Evolutionary conservation across 2,888 invertebrate species (phyloP).

Genomic region (Catocala nupta): DNA sequence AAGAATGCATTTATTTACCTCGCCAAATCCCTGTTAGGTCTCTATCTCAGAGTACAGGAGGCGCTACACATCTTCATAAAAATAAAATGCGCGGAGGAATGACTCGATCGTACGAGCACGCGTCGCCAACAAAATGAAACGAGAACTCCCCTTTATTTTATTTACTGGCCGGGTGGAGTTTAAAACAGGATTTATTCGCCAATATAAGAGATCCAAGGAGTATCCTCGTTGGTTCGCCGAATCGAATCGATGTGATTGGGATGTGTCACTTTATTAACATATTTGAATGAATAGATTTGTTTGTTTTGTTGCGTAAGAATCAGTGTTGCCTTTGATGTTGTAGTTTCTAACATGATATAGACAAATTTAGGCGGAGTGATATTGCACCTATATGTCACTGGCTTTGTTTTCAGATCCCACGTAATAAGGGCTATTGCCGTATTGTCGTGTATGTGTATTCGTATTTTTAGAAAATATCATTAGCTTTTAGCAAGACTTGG

Average conservation of each 20-base stretch:
- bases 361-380: too few relatives aligned
- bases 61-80: constrained; percentile 80
- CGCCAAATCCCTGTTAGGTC: constrained; percentile 52
- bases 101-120: constrained; percentile 66
- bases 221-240: constrained; percentile 56
- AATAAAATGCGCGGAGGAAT: constrained; percentile 71
- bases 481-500: too few relatives aligned
- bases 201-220: constrained; percentile 64
- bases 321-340: too few relatives aligned
- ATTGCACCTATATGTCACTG: too few relatives aligned
- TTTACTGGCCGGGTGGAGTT: constrained; percentile 76
- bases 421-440: too few relatives aligned
- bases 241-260: constrained; percentile 53
- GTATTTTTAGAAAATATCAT: too few relatives aligned
- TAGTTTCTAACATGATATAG: too few relatives aligned
- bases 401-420: too few relatives aligned
- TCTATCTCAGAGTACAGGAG: constrained; percentile 58
- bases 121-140: constrained; percentile 68
- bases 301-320: neutral
- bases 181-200: constrained; percentile 79
- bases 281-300: neutral
- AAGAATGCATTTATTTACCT: constrained; percentile 65
- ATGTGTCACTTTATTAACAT: constrained; percentile 35
- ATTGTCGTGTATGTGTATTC: too few relatives aligned
- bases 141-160: constrained; percentile 78